Evolutionary conservation across 2,797 vertebrate species (phyloP).

Genomic region (Ambastaia sidthimunki): DNA sequence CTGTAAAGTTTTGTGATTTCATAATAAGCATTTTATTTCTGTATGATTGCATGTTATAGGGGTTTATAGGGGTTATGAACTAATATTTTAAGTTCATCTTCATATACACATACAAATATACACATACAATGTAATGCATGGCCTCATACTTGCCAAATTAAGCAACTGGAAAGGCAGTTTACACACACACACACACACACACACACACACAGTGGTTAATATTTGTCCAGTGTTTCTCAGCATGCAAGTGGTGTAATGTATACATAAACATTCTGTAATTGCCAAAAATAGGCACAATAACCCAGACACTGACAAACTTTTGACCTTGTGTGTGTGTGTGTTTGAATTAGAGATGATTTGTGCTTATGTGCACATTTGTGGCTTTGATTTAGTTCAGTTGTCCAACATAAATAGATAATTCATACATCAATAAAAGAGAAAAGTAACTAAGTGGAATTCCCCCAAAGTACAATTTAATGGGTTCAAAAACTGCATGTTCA

Average conservation of each 20-base stretch:
- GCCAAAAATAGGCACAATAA: too few species aligned
- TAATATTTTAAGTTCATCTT: too few species aligned
- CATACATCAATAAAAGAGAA: slow-evolving; percentile 51
- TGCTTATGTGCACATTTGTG: slow-evolving; percentile 42
- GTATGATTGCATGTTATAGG: too few species aligned
- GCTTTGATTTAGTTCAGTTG: slow-evolving; percentile 42
- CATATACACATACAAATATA: too few species aligned
- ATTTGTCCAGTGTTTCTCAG: background rate
- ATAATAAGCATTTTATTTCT: too few species aligned
- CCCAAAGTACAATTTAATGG: slow-evolving; percentile 63
- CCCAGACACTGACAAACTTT: background rate
- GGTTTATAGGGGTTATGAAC: too few species aligned
- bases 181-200: too few species aligned
- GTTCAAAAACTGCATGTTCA: slow-evolving; percentile 70
- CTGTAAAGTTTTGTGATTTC: too few species aligned
- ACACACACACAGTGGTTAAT: background rate
- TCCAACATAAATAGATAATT: slow-evolving; percentile 52
- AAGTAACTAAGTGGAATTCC: slow-evolving; percentile 54
- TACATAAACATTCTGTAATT: background rate
- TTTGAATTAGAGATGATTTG: slow-evolving; percentile 4
- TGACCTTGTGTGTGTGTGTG: slow-evolving; percentile 21
- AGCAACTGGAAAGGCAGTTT: too few species aligned
- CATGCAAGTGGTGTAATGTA: background rate
- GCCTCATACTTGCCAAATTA: too few species aligned
- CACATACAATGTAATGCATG: too few species aligned